Percentiles rank a stretch among this genome's conserved stretches.
Conservation (phyloP, 2,888 invertebrate species). For the Tipula vernalis region DNA sequence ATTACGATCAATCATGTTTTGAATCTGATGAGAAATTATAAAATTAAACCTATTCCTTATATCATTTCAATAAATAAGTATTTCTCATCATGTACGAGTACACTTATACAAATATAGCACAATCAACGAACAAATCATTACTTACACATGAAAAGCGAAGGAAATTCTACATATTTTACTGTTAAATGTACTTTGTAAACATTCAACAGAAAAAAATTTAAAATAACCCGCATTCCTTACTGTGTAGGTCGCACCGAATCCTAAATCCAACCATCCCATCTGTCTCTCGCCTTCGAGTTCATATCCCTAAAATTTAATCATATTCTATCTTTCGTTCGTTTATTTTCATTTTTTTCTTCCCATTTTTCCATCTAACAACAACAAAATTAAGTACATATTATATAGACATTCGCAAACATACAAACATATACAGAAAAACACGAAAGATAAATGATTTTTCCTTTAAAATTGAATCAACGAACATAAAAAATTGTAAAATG, state of each 20-base stretch:
- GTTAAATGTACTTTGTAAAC: background rate
- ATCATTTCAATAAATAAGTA: background rate
- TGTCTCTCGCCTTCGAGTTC: background rate
- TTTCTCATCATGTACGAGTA: background rate
- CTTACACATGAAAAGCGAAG: background rate
- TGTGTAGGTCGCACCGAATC: background rate
- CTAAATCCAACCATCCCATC: background rate
- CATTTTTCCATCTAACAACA: background rate
- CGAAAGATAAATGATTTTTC: slow-evolving; percentile 9
- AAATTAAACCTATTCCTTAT: background rate
- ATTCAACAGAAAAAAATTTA: background rate
- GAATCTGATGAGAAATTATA: background rate
- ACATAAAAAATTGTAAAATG: slow-evolving; percentile 4
- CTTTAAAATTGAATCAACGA: background rate
- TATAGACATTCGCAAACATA: background rate
- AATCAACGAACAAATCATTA: background rate
- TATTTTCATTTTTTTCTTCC: background rate
- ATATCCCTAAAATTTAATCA: background rate
- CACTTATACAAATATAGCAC: background rate
- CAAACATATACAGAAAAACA: background rate
- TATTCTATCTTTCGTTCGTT: background rate
- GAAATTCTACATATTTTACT: background rate
- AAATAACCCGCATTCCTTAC: background rate
- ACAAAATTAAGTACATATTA: background rate
- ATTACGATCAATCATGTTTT: background rate